These are phyloP conservation scores for Paramormyrops hopkinsi DNA, from an alignment of 2,797 vertebrate species.

Conservation along the genomic window DNA sequence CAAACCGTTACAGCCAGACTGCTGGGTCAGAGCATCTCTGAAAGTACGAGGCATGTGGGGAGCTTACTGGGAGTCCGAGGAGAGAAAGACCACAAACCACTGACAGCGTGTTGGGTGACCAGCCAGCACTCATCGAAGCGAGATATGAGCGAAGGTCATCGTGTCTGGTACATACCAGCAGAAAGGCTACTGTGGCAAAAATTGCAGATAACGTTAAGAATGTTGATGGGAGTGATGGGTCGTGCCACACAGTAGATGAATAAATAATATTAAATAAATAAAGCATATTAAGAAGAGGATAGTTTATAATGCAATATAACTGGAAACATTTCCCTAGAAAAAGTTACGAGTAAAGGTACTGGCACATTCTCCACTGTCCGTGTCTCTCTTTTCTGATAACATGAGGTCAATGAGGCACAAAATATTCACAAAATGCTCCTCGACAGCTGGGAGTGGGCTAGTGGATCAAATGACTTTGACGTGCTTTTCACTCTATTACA, in stretches of 20 bases:
- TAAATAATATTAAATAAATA: background rate
- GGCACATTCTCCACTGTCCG: background rate
- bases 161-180: background rate
- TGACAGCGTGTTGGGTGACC: background rate
- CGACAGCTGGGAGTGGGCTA: background rate
- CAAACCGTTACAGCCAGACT: background rate
- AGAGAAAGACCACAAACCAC: background rate
- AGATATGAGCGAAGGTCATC: background rate
- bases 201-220: background rate
- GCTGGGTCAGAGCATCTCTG: background rate
- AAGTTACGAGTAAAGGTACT: background rate
- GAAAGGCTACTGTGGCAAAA: background rate
- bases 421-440: background rate
- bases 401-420: background rate
- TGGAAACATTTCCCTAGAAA: background rate
- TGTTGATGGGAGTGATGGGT: background rate
- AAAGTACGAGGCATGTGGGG: background rate
- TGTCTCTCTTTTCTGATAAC: background rate
- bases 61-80: background rate
- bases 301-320: background rate
- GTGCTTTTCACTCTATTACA: background rate
- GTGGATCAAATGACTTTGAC: background rate
- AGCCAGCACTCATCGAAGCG: background rate
- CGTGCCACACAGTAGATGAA: background rate
- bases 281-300: background rate